Conservation (phyloP, 2,113 vertebrate genomes). For the Corythornis cristatus region DNA sequence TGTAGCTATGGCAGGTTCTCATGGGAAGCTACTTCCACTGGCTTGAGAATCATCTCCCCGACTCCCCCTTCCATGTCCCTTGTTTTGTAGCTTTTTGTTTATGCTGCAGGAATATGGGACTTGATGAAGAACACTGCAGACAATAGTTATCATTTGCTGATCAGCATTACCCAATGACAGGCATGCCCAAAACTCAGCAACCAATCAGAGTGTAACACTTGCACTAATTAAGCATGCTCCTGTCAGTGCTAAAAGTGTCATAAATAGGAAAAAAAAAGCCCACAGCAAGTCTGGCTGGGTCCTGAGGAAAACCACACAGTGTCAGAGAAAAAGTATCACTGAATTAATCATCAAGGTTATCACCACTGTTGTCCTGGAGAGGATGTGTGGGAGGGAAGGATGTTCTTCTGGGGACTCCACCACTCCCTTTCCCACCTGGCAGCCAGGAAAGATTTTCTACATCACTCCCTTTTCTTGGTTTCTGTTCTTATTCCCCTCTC, state of each 20-base stretch:
- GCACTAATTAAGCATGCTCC: neutral
- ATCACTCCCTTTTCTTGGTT: neutral
- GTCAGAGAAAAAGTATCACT: neutral
- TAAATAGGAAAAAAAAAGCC: neutral
- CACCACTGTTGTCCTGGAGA: neutral
- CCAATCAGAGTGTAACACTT: neutral
- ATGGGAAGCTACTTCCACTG: neutral
- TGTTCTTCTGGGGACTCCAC: neutral
- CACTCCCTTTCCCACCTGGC: neutral
- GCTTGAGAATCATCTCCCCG: neutral
- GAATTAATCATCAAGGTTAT: neutral
- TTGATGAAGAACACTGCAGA: neutral
- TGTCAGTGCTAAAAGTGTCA: neutral
- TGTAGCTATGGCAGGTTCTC: neutral
- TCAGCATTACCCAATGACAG: neutral
- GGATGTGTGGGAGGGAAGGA: neutral
- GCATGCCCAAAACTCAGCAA: neutral
- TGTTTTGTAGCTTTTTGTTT: neutral
- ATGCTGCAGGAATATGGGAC: neutral
- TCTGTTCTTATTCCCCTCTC: neutral
- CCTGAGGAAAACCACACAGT: neutral
- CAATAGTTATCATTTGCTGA: neutral
- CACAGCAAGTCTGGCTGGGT: accelerated
- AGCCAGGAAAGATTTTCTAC: neutral
- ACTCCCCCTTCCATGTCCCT: too few species aligned